Base-by-base conservation (phyloP, 2,113 vertebrate genomes). In the Sarotherodon lohbergeri region DNA sequence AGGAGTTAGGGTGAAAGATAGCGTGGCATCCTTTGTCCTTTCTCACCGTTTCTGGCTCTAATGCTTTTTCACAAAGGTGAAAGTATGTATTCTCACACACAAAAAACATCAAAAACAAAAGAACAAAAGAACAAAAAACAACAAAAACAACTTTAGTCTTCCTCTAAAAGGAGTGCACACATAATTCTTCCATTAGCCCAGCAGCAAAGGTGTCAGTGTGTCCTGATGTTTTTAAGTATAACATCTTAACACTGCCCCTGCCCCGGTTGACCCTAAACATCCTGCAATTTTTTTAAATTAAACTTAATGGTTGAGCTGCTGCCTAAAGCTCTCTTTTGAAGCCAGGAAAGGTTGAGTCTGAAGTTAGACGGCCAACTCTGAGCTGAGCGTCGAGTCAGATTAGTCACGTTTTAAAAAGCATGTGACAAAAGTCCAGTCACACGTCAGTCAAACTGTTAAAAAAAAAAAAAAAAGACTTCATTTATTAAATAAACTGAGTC, bases 1-100 rank as follows among this genome's bases (percentile, higher is more conserved):
- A 59, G 91, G 88, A 92, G 94, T 91, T 29, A 5, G 84, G 52
- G 32, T 22, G 14, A 89, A 66, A 90, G 78, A 87, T 12, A 76
- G 59, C 71, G 10, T 5, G 24, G 36, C 73, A 86, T 22, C 52
- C 66, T 85, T 94, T 91, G 81, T 93, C 82, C 57, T 91, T 54
- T 92, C 66, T 63, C 80, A 76, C 32, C 1, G 5, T 88, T 88
- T 88, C 61, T 88, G 78, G 41, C 57, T 86, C 86, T 29, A 46
- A 54, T 14, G 36, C 83, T 54, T 71, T 34, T 17, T 80, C 32
- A 91, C 85, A 91, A 85, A 78, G 41, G 79, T 7, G 14, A 57
- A 85, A 63, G 48, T 79, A 80, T 55, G 71, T 52, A 85, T 81
- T 90, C 88, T 89, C 86, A 76, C 57, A 55, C 80, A 84, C 82